These are phyloP conservation scores for Aradus depressus DNA, from an alignment of 2,888 invertebrate genomes.

Conservation along the genomic window DNA sequence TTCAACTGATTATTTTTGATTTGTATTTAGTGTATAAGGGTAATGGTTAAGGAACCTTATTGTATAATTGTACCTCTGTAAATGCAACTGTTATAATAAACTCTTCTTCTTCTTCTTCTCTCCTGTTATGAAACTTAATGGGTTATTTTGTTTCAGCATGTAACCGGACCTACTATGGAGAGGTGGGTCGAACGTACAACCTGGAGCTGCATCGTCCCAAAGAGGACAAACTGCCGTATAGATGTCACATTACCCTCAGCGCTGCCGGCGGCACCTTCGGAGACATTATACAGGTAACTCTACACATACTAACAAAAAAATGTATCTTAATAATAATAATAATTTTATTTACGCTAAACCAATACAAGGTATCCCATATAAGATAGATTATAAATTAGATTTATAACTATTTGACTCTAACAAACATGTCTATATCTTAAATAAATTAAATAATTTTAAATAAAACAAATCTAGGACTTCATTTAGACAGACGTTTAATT, in stretches of 20 bases:
- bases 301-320: not conserved
- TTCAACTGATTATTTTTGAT: too few relatives aligned
- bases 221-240: constrained; percentile 75
- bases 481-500: too few relatives aligned
- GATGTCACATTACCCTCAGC: constrained; percentile 75
- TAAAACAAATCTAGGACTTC: not conserved
- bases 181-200: constrained; percentile 76
- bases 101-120: not conserved
- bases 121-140: not conserved
- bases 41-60: too few relatives aligned
- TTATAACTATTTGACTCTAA: too few relatives aligned
- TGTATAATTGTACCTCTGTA: too few relatives aligned
- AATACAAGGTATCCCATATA: too few relatives aligned
- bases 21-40: too few relatives aligned
- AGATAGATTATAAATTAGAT: too few relatives aligned
- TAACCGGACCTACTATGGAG: constrained; percentile 82
- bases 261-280: constrained; percentile 72
- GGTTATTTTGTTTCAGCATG: constrained; percentile 49
- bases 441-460: not conserved
- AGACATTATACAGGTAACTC: constrained; percentile 69
- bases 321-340: too few relatives aligned
- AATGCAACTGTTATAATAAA: too few relatives aligned
- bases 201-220: constrained; percentile 74
- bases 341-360: too few relatives aligned
- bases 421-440: too few relatives aligned